Evolutionary conservation across 2,113 vertebrate genomes (phyloP).

Genomic region (Caracal caracal): DNA sequence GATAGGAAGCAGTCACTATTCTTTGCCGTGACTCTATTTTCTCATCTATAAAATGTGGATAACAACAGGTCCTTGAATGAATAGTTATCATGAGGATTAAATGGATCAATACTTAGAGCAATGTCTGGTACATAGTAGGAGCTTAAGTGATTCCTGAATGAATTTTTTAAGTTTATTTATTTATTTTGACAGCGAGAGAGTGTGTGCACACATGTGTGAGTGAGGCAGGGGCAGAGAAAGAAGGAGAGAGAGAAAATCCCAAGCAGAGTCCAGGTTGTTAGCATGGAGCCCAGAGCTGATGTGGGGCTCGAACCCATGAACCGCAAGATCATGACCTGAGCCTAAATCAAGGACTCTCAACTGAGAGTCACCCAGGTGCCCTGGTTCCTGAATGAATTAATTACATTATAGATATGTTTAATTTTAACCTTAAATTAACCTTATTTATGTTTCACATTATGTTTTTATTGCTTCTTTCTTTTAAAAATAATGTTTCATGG

Average conservation of each 20-base stretch:
- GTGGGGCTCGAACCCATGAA: too few species aligned
- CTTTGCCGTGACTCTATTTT: neutral
- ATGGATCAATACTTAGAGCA: neutral
- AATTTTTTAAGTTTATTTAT: neutral
- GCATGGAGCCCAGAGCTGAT: too few species aligned
- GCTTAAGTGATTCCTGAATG: neutral
- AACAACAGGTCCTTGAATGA: neutral
- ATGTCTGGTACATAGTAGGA: neutral
- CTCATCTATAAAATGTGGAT: neutral
- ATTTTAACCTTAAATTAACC: neutral
- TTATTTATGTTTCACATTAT: neutral
- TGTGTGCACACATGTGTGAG: too few species aligned
- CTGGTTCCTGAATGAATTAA: neutral
- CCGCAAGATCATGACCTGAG: too few species aligned
- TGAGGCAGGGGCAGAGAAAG: too few species aligned
- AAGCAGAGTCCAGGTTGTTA: too few species aligned
- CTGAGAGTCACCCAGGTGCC: too few species aligned
- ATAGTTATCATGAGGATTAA: neutral
- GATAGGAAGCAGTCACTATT: neutral
- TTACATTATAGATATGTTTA: neutral
- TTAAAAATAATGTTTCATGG: neutral
- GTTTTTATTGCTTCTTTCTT: neutral
- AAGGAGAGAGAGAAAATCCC: too few species aligned
- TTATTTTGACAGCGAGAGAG: too few species aligned
- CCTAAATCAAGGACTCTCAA: too few species aligned